These are phyloP conservation scores for Macaria notata DNA, from an alignment of 2,888 invertebrate species.

Conservation along the genomic window DNA sequence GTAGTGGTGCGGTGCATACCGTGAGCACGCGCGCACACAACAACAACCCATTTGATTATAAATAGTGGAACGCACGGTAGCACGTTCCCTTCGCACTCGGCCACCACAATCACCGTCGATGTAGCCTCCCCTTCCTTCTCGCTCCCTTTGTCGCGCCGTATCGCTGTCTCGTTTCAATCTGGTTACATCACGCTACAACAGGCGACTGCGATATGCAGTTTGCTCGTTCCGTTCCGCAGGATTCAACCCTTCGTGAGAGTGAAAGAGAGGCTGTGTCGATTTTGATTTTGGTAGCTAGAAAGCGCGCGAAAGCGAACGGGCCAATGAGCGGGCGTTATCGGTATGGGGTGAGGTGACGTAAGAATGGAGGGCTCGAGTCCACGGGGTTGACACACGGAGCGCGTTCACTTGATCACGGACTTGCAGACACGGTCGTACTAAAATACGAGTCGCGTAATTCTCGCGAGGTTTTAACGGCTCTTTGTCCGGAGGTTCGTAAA, in stretches of 20 bases:
- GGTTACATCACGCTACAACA: conserved; percentile 73
- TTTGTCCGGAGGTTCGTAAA: conserved; percentile 72
- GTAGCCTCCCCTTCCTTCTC: conserved; percentile 56
- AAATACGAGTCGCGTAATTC: conserved; percentile 54
- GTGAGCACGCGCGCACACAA: conserved; percentile 72
- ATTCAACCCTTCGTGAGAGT: conserved; percentile 46
- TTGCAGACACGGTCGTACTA: conserved; percentile 62
- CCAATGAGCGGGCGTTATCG: conserved; percentile 55
- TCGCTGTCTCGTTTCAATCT: conserved; percentile 55
- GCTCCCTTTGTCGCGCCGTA: conserved; percentile 37
- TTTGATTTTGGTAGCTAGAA: conserved; percentile 59
- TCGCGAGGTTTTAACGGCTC: conserved; percentile 65
- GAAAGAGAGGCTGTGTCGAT: conserved; percentile 48
- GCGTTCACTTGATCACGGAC: conserved; percentile 75
- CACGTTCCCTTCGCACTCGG: conserved; percentile 79
- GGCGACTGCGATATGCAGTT: conserved; percentile 47
- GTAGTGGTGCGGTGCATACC: conserved; percentile 74
- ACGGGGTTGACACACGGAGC: conserved; percentile 75
- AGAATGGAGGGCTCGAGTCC: conserved; percentile 59
- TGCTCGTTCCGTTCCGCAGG: conserved; percentile 56
- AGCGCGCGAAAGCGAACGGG: conserved; percentile 76
- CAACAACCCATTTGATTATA: conserved; percentile 73
- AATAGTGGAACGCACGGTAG: conserved; percentile 81
- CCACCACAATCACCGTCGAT: conserved; percentile 73
- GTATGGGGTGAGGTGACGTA: conserved; percentile 81